Evolutionary conservation across 2,888 invertebrate species (phyloP).

Genomic region (Limnephilus auricula): DNA sequence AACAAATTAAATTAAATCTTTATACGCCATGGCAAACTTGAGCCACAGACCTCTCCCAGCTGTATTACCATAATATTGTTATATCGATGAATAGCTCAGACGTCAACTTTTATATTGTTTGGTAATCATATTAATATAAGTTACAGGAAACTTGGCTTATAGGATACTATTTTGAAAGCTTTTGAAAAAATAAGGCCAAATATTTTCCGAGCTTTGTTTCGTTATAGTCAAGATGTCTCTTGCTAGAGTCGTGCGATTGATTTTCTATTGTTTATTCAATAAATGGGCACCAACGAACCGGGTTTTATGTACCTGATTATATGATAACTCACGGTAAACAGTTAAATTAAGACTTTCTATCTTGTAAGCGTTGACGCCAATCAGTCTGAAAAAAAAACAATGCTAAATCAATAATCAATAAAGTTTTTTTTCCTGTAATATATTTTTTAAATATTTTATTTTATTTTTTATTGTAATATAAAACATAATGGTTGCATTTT

Average conservation of each 20-base stretch:
- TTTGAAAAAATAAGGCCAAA: background rate
- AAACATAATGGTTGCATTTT: too few species aligned
- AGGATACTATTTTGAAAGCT: background rate
- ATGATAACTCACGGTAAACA: too few species aligned
- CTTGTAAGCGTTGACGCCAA: too few species aligned
- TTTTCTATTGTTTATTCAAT: background rate
- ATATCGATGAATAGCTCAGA: background rate
- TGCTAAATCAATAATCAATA: too few species aligned
- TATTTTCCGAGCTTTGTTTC: background rate
- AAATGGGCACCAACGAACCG: background rate
- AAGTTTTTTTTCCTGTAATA: too few species aligned
- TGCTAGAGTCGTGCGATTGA: background rate
- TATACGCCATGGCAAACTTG: background rate
- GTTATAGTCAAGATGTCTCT: background rate
- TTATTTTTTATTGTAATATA: too few species aligned
- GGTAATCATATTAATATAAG: background rate
- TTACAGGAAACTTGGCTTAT: background rate
- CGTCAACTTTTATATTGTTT: background rate
- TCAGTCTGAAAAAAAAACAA: too few species aligned
- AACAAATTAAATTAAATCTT: background rate
- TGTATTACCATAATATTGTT: background rate
- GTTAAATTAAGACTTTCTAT: too few species aligned
- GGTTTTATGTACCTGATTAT: background rate
- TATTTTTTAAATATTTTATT: too few species aligned
- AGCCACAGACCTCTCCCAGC: background rate